Evolutionary conservation across 2,113 vertebrate genomes (phyloP), one percentile per base, ranked within the genome.

Genomic region (Dicentrarchus labrax): DNA sequence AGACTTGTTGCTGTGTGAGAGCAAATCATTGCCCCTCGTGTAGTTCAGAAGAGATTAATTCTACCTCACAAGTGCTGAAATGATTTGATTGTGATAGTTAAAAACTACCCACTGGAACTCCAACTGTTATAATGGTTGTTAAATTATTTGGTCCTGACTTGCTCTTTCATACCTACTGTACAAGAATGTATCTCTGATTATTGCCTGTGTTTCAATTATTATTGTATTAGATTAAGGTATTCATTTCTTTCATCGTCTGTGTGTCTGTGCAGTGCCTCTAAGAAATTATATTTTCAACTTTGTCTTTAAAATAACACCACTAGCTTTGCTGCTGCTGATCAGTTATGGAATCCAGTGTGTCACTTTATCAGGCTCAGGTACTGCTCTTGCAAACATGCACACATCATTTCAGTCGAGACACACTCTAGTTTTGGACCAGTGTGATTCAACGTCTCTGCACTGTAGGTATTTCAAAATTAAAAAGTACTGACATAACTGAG

Each of bases 41-140:
- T 8, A 39, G 51, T 60, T 68, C 12, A 50, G 1, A 43, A 53
- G 4, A 78, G 8, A 74, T 50, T 21, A 38, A 57, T 64, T 64
- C 11, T 76, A 77, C 61, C 67, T 59, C 61, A 76, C 21, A 62
- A 60, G 45, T 41, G 38, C 19, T 48, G 1, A 15, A 78, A 53
- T 70, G 4, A 70, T 68, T 65, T 66, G 50, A 64, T 65, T 43
- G 5, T 24, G 10, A n/a, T 24, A 4, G 11, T 12, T 21, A 36
- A 30, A 60, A 74, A 8, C 8, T 1, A 39, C 21, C 19, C 41
- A 17, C 3, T 17, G 8, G 38, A 66, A 36, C 21, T 4, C 1
- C 8, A 57, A 72, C 4, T 51, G n/a, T 53, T n/a, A 54, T 43
- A 41, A 3, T 65, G 41, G 1, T 41, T 48, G 8, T 72, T 13